These are phyloP conservation scores for Choreutis nemorana DNA, from an alignment of 2,888 invertebrate genomes.

Conservation along the genomic window DNA sequence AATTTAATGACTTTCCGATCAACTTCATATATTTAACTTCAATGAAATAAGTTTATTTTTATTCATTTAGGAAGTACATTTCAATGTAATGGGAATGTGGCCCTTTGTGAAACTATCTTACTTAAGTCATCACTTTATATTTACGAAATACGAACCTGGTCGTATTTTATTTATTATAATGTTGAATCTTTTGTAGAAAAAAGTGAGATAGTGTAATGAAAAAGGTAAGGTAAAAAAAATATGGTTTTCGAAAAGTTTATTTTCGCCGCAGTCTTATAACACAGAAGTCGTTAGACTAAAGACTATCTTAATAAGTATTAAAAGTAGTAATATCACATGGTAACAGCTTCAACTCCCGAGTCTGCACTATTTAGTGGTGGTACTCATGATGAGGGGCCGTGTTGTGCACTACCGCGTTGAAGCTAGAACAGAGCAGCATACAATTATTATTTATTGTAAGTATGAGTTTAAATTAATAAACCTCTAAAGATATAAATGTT, in stretches of 20 bases:
- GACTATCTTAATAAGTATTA: constrained; percentile 54
- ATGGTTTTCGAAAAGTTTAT: constrained; percentile 47
- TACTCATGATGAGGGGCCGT: constrained; percentile 54
- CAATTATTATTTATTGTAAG: too few relatives aligned
- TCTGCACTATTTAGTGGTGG: constrained; percentile 21
- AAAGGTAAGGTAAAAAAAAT: constrained; percentile 3
- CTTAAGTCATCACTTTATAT: too few relatives aligned
- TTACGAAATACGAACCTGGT: too few relatives aligned
- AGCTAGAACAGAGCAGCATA: constrained; percentile 33
- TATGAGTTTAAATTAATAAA: not conserved
- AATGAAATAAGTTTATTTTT: too few relatives aligned
- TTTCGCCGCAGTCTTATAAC: constrained; percentile 63
- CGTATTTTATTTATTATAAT: too few relatives aligned
- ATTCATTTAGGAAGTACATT: too few relatives aligned
- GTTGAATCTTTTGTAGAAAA: too few relatives aligned
- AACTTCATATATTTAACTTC: too few relatives aligned
- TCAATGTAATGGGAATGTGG: too few relatives aligned
- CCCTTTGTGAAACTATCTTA: too few relatives aligned
- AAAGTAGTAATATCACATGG: constrained; percentile 60
- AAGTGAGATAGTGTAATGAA: too few relatives aligned
- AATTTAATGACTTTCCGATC: too few relatives aligned
- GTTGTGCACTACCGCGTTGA: constrained; percentile 63
- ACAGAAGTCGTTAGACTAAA: constrained; percentile 52
- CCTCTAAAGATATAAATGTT: not conserved
- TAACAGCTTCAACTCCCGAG: constrained; percentile 27